A percentile compares a stretch with the other conserved stretches of the same genome.
Evolutionary conservation across 2,888 invertebrate genomes (phyloP).

Genomic region (Ligdia adustata): DNA sequence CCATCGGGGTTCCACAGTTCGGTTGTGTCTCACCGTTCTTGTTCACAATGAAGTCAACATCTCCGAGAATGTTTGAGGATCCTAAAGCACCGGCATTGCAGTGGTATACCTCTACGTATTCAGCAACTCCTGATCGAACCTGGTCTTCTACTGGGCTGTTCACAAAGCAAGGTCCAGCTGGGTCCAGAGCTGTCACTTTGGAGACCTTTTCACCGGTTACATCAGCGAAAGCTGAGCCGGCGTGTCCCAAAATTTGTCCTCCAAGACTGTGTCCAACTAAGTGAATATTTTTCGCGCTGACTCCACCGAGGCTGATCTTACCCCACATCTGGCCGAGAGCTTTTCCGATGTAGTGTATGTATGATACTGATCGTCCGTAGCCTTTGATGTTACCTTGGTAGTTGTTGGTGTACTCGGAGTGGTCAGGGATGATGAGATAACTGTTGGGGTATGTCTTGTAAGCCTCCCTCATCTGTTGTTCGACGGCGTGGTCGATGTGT

Average conservation of each 20-base stretch:
- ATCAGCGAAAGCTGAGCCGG: slow-evolving; percentile 58
- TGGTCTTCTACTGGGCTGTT: slow-evolving; percentile 68
- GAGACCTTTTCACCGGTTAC: slow-evolving; percentile 57
- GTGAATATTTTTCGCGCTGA: slow-evolving; percentile 63
- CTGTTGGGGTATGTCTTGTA: slow-evolving; percentile 64
- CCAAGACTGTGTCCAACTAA: slow-evolving; percentile 75
- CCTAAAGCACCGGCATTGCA: slow-evolving; percentile 83
- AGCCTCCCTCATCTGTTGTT: slow-evolving; percentile 60
- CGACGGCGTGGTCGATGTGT: slow-evolving; percentile 64
- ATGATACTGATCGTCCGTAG: slow-evolving; percentile 69
- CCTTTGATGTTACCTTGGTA: slow-evolving; percentile 61
- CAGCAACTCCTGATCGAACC: slow-evolving; percentile 80
- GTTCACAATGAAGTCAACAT: slow-evolving; percentile 85
- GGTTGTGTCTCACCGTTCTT: slow-evolving; percentile 84
- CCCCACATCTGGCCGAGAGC: slow-evolving; percentile 62
- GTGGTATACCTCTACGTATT: slow-evolving; percentile 85
- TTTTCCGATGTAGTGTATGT: slow-evolving; percentile 70
- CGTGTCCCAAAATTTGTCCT: slow-evolving; percentile 66
- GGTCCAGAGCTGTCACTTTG: slow-evolving; percentile 71
- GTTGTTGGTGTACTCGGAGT: slow-evolving; percentile 70
- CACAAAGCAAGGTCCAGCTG: slow-evolving; percentile 75
- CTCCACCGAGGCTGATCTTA: slow-evolving; percentile 51
- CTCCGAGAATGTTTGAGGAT: slow-evolving; percentile 76
- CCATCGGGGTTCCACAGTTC: slow-evolving; percentile 69
- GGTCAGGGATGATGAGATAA: slow-evolving; percentile 73